phyloP scores from a whole-genome alignment of 2,888 invertebrate species.

The Scaptomyza flava region DNA sequence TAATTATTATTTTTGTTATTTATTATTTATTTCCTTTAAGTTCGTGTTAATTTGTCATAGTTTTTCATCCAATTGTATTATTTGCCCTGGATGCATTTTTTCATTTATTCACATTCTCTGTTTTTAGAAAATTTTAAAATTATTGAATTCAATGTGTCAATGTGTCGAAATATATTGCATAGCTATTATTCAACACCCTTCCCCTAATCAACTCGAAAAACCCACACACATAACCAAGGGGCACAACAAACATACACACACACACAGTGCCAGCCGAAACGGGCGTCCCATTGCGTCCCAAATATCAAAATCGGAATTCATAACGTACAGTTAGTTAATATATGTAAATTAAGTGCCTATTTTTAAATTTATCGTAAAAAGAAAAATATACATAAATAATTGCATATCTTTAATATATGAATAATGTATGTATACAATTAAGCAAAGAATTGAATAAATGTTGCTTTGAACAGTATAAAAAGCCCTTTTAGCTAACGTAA shows the following conservation, averaged over 20 bases:
- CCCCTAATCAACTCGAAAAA: constrained; percentile 46
- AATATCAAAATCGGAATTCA: constrained; percentile 63
- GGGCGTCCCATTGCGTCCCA: constrained; percentile 40
- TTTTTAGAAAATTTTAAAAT: constrained; percentile 57
- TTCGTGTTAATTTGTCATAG: constrained; percentile 74
- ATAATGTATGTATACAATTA: constrained; percentile 63
- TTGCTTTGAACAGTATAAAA: constrained; percentile 57
- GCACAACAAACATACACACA: constrained; percentile 54
- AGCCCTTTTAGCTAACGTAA: background rate
- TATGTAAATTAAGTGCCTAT: constrained; percentile 78
- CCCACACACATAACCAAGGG: constrained; percentile 47
- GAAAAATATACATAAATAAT: constrained; percentile 54
- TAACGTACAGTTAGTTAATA: constrained; percentile 76
- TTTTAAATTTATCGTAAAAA: constrained; percentile 55
- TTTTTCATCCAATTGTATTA: constrained; percentile 54
- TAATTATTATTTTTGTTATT: constrained; percentile 74
- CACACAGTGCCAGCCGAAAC: constrained; percentile 55
- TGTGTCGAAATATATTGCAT: constrained; percentile 73
- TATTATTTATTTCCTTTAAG: constrained; percentile 77
- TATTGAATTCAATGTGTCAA: constrained; percentile 80
- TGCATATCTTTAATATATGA: constrained; percentile 60
- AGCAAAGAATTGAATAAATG: constrained; percentile 78
- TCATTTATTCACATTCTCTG: constrained; percentile 28
- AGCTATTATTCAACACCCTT: constrained; percentile 54
- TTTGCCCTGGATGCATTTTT: constrained; percentile 41